A percentile compares a stretch with the other conserved stretches of the same genome.
These are phyloP conservation scores for Cephus sareptanus DNA, from an alignment of 2,888 invertebrate species.

Conservation along the genomic window DNA sequence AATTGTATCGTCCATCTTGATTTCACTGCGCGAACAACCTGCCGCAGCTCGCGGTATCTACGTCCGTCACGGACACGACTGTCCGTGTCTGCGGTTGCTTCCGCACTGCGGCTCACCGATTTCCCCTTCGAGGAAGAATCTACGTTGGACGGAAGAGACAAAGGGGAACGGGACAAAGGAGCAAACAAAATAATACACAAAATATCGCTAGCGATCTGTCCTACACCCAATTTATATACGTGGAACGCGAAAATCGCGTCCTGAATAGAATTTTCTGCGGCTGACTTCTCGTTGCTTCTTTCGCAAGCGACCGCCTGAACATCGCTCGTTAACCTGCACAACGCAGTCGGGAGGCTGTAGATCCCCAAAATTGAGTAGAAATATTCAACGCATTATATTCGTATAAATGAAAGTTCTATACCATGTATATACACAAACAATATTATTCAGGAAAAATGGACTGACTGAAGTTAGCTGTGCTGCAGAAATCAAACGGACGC, in stretches of 20 bases:
- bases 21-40: conserved; percentile 18
- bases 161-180: not conserved
- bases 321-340: not conserved
- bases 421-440: not conserved
- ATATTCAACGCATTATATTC: not conserved
- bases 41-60: not conserved
- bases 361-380: not conserved
- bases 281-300: not conserved
- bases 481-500: not conserved
- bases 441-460: not conserved
- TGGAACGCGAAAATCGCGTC: not conserved
- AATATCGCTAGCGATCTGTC: not conserved
- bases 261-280: not conserved
- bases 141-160: not conserved
- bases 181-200: not conserved
- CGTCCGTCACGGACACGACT: not conserved
- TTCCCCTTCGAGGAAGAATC: not conserved
- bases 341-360: not conserved
- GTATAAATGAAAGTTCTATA: not conserved
- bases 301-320: not conserved
- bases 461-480: not conserved
- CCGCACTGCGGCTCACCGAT: not conserved
- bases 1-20: conserved; percentile 39
- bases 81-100: not conserved
- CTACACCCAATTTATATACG: not conserved